Evolutionary conservation across 2,888 invertebrate genomes (phyloP).

Genomic region (Caenorhabditis sp.): DNA sequence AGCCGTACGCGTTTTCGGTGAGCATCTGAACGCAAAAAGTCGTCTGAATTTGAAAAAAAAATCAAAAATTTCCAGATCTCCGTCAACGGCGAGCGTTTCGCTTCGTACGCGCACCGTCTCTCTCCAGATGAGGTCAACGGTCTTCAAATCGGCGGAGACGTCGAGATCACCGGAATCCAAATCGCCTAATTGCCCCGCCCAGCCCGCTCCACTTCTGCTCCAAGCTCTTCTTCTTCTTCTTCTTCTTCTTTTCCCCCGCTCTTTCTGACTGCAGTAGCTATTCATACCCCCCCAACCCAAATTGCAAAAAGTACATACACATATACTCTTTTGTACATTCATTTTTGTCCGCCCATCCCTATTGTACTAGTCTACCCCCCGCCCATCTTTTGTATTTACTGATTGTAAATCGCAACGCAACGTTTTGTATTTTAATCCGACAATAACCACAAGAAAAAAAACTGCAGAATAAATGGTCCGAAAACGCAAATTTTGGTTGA

Average conservation of each 20-base stretch:
- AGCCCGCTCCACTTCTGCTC: constrained; percentile 24
- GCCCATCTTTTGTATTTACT: neutral
- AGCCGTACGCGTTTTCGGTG: constrained; percentile 76
- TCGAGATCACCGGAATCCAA: constrained; percentile 81
- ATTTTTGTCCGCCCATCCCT: too few species aligned
- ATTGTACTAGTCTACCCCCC: neutral
- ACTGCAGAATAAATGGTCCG: constrained; percentile 54
- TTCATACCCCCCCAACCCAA: neutral
- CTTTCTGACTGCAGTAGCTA: constrained; percentile 37
- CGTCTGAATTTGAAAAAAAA: too few species aligned
- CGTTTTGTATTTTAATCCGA: neutral
- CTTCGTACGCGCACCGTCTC: constrained; percentile 83
- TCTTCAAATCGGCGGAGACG: constrained; percentile 82
- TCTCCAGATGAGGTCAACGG: constrained; percentile 82
- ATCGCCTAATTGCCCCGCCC: constrained; percentile 69
- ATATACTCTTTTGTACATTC: too few species aligned
- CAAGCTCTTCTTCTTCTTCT: constrained; percentile 29
- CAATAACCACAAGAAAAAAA: constrained; percentile 12
- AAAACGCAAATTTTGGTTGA: constrained; percentile 2
- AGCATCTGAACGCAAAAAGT: too few species aligned
- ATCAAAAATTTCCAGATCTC: constrained; percentile 82
- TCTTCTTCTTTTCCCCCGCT: constrained; percentile 21
- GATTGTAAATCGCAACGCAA: neutral
- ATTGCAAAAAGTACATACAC: neutral
- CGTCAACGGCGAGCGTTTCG: constrained; percentile 83